Evolutionary conservation across 2,888 invertebrate genomes (phyloP).

Genomic region (Marasmarcha lunaedactyla): DNA sequence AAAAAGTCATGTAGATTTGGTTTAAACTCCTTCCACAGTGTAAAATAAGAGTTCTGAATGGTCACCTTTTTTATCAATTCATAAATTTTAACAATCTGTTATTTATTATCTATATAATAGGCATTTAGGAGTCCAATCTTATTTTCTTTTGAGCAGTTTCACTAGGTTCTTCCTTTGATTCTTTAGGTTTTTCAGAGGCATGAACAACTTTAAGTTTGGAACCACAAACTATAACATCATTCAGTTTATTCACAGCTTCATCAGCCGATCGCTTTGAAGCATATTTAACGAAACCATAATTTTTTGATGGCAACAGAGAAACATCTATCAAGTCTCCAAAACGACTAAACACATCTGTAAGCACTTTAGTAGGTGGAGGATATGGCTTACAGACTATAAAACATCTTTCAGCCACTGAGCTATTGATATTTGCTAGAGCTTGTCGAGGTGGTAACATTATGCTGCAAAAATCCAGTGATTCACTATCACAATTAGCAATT

Average conservation of each 20-base stretch:
- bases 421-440: conserved; percentile 73
- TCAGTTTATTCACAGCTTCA: conserved; percentile 77
- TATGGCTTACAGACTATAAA: conserved; percentile 75
- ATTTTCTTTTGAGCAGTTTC: not conserved
- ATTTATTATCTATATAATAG: no score
- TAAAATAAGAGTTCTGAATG: no score
- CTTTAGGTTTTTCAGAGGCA: conserved; percentile 78
- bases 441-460: conserved; percentile 80
- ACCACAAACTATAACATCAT: conserved; percentile 87
- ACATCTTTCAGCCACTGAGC: conserved; percentile 74
- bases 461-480: conserved; percentile 57
- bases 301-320: conserved; percentile 87
- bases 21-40: no score
- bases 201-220: conserved; percentile 87
- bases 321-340: conserved; percentile 94
- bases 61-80: no score
- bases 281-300: conserved; percentile 94
- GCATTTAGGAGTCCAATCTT: no score
- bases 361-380: conserved; percentile 79
- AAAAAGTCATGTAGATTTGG: no score
- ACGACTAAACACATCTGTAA: conserved; percentile 89
- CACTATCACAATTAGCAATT: conserved; percentile 17
- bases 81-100: no score
- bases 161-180: not conserved
- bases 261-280: conserved; percentile 82